Base-by-base conservation (phyloP, 2,888 invertebrate genomes). In the Selenia dentaria region DNA sequence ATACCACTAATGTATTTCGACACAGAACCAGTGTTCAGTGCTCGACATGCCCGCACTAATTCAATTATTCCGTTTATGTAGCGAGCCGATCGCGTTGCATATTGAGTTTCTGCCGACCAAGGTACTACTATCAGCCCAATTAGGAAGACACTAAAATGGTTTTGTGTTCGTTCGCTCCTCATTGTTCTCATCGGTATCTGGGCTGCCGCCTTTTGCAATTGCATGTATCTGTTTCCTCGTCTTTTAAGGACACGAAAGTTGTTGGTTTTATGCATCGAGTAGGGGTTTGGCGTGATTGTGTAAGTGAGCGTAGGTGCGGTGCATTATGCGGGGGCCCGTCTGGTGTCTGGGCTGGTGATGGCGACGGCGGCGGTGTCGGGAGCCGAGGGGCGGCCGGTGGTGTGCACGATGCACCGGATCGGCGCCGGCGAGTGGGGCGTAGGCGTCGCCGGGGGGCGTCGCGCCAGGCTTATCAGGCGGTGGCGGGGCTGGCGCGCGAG, bases 371-470 rank as follows among this genome's bases (percentile, higher is more conserved):
- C 55, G 60, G 67, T 57, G 64, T 57, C 70, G 71, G 82, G 76
- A 73, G 74, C 73, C 70, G 78, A 77, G 82, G 83, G 82, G 81
- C 82, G 80, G 82, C 77, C 69, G 77, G 83, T 81, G 83, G 86
- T 83, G 83, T 76, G 72, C 74, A 71, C 82, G 83, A 74, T 83
- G 85, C 84, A 82, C 76, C 76, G 79, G 66, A 67, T 75, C 70
- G 71, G 55, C 74, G 83, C 78, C 81, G 82, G 75, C 83, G 81
- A 79, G 86, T 81, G 87, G 86, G 89, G 86, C 88, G 87, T 85
- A 86, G 89, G 88, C 88, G 87, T 84, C 87, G 84, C 83, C 88
- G 84, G 85, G 88, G 88, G 89, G 89, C 89, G 89, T 87, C 89
- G 86, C 88, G 86, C 83, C 88, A 83, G 88, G 82, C 89, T 89